Evolutionary conservation across 2,888 invertebrate species (phyloP).

Genomic region (Sericinus montela): DNA sequence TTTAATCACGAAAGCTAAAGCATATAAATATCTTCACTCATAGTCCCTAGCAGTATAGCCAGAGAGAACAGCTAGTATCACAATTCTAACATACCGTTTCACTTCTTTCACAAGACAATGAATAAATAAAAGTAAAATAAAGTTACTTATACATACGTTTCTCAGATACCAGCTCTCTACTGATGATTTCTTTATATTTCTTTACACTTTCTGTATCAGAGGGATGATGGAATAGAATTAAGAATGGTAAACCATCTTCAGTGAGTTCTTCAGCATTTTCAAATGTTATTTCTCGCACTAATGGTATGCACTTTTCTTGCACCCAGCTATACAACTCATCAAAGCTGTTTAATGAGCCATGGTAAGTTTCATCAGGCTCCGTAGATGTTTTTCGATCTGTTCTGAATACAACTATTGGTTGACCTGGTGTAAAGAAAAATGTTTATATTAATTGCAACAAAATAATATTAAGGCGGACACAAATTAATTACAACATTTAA

Average conservation of each 20-base stretch:
- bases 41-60: too few relatives aligned
- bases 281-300: constrained; percentile 99
- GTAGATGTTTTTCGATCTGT: constrained; percentile 88
- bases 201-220: constrained; percentile 91
- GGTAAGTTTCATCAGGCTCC: constrained; percentile 91
- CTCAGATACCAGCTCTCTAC: constrained; percentile 87
- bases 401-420: constrained; percentile 90
- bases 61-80: too few relatives aligned
- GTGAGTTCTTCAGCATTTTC: constrained; percentile 99
- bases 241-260: constrained; percentile 98
- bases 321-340: constrained; percentile 95
- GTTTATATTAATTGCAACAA: background rate
- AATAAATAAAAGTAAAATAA: too few relatives aligned
- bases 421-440: constrained; percentile 65
- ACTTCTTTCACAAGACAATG: too few relatives aligned
- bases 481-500: too few relatives aligned
- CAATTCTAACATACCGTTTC: too few relatives aligned
- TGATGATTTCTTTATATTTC: constrained; percentile 89
- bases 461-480: too few relatives aligned
- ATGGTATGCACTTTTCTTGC: constrained; percentile 95
- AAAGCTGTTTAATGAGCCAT: constrained; percentile 85
- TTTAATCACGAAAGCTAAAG: too few relatives aligned
- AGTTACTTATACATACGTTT: constrained; percentile 86
- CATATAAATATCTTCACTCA: too few relatives aligned
- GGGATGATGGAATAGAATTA: constrained; percentile 96